Conservation (phyloP, 1,140 invertebrate genomes). For the Drosophila arizonae region DNA sequence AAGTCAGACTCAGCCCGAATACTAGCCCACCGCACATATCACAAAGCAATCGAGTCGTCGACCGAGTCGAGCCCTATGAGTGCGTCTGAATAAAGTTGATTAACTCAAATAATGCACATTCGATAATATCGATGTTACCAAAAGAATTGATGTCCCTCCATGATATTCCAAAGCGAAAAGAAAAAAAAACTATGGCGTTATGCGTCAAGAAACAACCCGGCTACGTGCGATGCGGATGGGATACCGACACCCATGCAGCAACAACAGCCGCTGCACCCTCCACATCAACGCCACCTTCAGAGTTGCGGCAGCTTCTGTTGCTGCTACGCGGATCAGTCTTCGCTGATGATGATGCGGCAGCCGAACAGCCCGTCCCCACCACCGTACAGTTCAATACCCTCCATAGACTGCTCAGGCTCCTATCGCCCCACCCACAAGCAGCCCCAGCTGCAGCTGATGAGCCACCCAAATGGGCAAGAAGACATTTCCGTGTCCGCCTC, state of each 20-base stretch:
- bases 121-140: conserved; percentile 83
- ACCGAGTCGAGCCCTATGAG: conserved; percentile 64
- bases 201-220: conserved; percentile 79
- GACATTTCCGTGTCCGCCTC: conserved; percentile 42
- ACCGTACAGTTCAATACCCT: conserved; percentile 59
- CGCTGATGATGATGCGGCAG: conserved; percentile 46
- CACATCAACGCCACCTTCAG: conserved; percentile 73
- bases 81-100: conserved; percentile 66
- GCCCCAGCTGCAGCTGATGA: conserved; percentile 21
- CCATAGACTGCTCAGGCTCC: conserved; percentile 61
- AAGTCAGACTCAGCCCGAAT: conserved; percentile 1
- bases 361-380: conserved; percentile 65
- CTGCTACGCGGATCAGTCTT: conserved; percentile 47
- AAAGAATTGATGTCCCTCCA: conserved; percentile 83
- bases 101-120: conserved; percentile 81
- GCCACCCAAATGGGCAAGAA: conserved; percentile 24
- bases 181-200: conserved; percentile 82
- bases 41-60: conserved; percentile 39
- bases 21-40: conserved; percentile 43
- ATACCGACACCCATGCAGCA: conserved; percentile 60
- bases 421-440: conserved; percentile 39
- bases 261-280: conserved; percentile 73
- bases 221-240: conserved; percentile 78
- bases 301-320: conserved; percentile 18
- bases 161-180: conserved; percentile 82